These are phyloP conservation scores for Papilio glaucus DNA, from an alignment of 1,140 invertebrate genomes.

Conservation along the genomic window DNA sequence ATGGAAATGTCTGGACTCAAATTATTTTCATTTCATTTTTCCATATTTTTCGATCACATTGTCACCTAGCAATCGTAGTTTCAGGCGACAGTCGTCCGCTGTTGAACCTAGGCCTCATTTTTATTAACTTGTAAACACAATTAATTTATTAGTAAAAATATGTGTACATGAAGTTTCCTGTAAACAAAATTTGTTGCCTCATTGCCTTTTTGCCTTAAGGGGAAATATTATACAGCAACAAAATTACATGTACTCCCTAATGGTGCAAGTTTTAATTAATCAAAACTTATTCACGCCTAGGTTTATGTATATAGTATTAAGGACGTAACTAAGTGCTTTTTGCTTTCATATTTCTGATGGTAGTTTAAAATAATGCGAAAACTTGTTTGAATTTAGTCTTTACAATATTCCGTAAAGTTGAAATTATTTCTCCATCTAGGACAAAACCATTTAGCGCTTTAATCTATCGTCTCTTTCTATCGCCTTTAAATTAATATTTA, in stretches of 20 bases:
- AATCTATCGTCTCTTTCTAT: no score
- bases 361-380: not conserved
- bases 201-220: conserved; percentile 13
- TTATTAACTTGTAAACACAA: no score
- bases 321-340: conserved; percentile 14
- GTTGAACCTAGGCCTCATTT: no score
- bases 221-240: conserved; percentile 19
- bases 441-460: no score
- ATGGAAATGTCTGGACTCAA: no score
- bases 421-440: no score
- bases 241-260: conserved; percentile 31
- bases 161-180: not conserved
- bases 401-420: not conserved
- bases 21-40: no score
- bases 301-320: not conserved
- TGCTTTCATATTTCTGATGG: not conserved
- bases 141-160: no score
- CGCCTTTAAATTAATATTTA: no score
- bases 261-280: conserved; percentile 36
- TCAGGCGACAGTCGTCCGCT: no score
- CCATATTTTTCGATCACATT: no score
- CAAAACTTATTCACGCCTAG: conserved; percentile 33
- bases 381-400: not conserved
- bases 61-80: no score
- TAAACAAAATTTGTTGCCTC: conserved; percentile 1